Percentiles rank a stretch among this genome's conserved stretches.
phyloP scores from a whole-genome alignment of 1,140 invertebrate species.

The roundworm (Caenorhabditis elegans) region DNA sequence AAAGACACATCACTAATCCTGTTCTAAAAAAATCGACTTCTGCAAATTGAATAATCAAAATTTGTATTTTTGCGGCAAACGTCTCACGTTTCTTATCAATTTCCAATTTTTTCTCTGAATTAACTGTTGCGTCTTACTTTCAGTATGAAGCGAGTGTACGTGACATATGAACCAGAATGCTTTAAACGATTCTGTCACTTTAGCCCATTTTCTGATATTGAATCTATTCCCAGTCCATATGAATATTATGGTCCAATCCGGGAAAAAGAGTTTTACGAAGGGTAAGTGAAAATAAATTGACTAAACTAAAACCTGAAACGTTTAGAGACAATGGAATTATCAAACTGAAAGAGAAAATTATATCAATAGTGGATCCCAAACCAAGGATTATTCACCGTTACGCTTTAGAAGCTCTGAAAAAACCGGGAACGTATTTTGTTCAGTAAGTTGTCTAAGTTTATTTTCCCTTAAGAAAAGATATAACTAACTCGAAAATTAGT shows the following conservation, averaged over 20 bases:
- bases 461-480: too few species aligned
- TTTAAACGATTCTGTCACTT: not conserved
- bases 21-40: too few species aligned
- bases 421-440: not conserved
- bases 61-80: not conserved
- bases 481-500: too few species aligned
- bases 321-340: not conserved
- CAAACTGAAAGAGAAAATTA: not conserved
- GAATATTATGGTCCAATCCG: not conserved
- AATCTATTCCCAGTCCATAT: not conserved
- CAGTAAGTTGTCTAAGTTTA: not conserved
- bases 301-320: too few species aligned
- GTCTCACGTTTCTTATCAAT: not conserved
- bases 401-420: not conserved
- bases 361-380: not conserved
- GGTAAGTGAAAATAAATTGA: not conserved
- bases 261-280: not conserved
- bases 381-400: not conserved
- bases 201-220: not conserved
- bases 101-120: not conserved
- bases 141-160: conserved; percentile 14
- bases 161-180: not conserved
- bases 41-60: too few species aligned
- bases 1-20: too few species aligned
- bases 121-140: not conserved